Evolutionary conservation across 2,113 vertebrate genomes (phyloP), one percentile per base, ranked within the genome.

Genomic region (Hucho hucho): DNA sequence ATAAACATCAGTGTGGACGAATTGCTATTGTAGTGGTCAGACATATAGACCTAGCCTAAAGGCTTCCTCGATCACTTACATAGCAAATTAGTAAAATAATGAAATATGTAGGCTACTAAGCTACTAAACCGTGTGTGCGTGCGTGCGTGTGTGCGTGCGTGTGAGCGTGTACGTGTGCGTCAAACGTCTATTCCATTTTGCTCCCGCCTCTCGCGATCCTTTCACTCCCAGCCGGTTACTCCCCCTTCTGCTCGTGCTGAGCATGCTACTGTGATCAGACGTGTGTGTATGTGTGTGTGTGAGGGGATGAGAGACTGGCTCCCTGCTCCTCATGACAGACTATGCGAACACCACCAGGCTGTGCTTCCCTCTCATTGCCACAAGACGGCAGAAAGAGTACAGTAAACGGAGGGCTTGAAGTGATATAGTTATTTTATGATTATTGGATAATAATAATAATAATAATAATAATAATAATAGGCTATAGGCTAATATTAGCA

Each of bases 341-440:
- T 47, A 14, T 24, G 37, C 16, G 64, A 25, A 14, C 37, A 24
- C 59, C 20, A 26, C 12, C 12, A 49, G 67, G n/a, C 67, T 69
- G 67, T 24, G 37, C 32, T 69, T 69, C 22, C 67, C n/a, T 28
- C 43, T 69, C n/a, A 24, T 9, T 69, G 67, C 67, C 67, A 69
- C 67, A 46, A 4, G 67, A 47, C 67, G 67, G 67, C 67, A 69
- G 67, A 69, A 69, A 24, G 9, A 25, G 22, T 46, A 47, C 20
- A 47, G 43, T 9, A 69, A 13, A 28, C 26, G 13, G 20, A 69
- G 37, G 4, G 67, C 6, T 47, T 46, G 32, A 68, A 37, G 32
- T 37, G 6, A 43, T 37, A 47, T 7, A 20, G 67, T 69, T 6
- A 1, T 24, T 18, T 4, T 47, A 7, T 47, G 25, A 65, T 65